phyloP scores from a whole-genome alignment of 2,797 vertebrate species.

The Loris lydekkerianus region DNA sequence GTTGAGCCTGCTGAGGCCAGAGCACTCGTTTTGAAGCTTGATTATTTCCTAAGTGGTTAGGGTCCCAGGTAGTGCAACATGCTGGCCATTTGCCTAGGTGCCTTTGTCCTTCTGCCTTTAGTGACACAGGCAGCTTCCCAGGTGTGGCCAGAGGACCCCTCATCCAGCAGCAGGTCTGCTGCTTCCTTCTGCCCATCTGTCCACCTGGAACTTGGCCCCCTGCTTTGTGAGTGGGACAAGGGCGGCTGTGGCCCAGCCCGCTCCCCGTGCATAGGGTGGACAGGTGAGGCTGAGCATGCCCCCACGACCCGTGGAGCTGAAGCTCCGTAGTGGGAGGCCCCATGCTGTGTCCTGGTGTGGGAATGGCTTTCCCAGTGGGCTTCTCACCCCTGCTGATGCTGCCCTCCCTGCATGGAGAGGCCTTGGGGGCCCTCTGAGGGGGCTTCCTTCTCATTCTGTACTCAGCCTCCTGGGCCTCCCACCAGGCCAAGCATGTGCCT shows the following conservation, averaged over 20 bases:
- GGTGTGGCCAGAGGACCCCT: background rate
- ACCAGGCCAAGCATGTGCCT: background rate
- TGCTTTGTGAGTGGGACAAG: background rate
- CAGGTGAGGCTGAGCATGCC: background rate
- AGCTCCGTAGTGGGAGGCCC: background rate
- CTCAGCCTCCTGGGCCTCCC: background rate
- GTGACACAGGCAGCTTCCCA: background rate
- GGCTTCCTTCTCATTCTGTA: background rate
- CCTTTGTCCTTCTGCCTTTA: background rate
- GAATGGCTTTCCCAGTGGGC: rapidly evolving
- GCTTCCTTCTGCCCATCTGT: background rate
- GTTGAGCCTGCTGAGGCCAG: background rate
- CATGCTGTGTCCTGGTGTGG: too few species aligned
- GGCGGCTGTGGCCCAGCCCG: background rate
- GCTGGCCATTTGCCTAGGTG: background rate
- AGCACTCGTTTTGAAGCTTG: too few species aligned
- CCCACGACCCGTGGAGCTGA: background rate
- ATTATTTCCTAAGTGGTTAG: background rate
- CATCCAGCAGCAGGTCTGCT: background rate
- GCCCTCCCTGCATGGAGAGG: background rate
- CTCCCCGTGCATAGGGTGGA: rapidly evolving
- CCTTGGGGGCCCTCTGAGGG: background rate
- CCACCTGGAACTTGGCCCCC: background rate
- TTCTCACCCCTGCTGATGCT: background rate
- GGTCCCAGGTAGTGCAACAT: background rate